phyloP scores from a whole-genome alignment of 2,888 invertebrate genomes.

The Dilophus febrilis region DNA sequence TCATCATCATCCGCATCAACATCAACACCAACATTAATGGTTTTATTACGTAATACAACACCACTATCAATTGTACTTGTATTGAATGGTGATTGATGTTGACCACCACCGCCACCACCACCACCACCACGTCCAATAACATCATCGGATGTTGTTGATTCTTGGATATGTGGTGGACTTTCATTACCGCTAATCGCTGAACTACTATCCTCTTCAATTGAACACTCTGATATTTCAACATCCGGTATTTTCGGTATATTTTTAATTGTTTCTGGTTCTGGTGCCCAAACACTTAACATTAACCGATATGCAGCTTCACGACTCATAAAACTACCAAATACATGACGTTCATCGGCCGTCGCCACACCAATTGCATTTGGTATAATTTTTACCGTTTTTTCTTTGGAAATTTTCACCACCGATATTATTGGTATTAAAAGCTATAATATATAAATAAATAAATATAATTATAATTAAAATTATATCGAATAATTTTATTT shows the following conservation, averaged over 20 bases:
- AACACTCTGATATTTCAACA: slow-evolving; percentile 24
- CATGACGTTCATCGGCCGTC: slow-evolving; percentile 71
- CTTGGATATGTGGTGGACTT: slow-evolving; percentile 21
- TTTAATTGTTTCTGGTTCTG: slow-evolving; percentile 17
- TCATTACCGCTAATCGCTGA: slow-evolving; percentile 37
- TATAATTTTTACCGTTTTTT: slow-evolving; percentile 84
- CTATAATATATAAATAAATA: slow-evolving; percentile 30
- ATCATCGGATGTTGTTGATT: slow-evolving; percentile 11
- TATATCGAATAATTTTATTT: background rate
- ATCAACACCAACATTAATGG: background rate
- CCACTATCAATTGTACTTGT: too few relatives aligned
- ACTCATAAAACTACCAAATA: slow-evolving; percentile 79
- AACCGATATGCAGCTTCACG: slow-evolving; percentile 75
- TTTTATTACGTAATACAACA: background rate
- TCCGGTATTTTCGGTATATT: slow-evolving; percentile 24
- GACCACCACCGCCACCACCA: background rate
- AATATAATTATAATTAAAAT: slow-evolving; percentile 1
- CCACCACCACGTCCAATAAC: background rate
- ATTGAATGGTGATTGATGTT: too few relatives aligned
- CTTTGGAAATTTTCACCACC: slow-evolving; percentile 76
- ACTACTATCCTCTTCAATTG: slow-evolving; percentile 36
- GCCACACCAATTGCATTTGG: slow-evolving; percentile 78
- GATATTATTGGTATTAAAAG: slow-evolving; percentile 73
- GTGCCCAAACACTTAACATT: slow-evolving; percentile 73
- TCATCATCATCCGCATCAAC: too few relatives aligned